These are phyloP conservation scores for Drosophila rhopaloa DNA, from an alignment of 1,140 invertebrate species.

Conservation along the genomic window DNA sequence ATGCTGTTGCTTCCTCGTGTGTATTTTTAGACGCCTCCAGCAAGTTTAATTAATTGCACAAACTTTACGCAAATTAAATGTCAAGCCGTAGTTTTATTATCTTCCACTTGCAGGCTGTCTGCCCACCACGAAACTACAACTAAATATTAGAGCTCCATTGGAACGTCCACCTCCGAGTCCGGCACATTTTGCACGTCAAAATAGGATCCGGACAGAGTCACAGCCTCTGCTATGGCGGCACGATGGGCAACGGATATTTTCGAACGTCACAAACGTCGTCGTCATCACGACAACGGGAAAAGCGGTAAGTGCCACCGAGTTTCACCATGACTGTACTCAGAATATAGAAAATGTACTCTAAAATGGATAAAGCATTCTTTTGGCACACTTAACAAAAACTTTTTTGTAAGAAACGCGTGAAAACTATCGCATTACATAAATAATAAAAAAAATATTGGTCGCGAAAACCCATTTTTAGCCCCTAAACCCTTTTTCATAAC, in stretches of 20 bases:
- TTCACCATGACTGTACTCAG: not conserved
- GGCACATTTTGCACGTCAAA: slow-evolving; percentile 80
- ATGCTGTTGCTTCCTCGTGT: slow-evolving; percentile 9
- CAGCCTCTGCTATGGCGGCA: slow-evolving; percentile 85
- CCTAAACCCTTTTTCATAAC: too few relatives aligned
- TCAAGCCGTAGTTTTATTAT: slow-evolving; percentile 45
- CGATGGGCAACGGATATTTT: slow-evolving; percentile 84
- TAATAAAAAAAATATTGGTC: too few relatives aligned
- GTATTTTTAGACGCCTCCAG: slow-evolving; percentile 8
- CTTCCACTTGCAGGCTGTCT: slow-evolving; percentile 48
- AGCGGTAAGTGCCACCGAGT: slow-evolving; percentile 74
- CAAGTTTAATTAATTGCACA: slow-evolving; percentile 60
- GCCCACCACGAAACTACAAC: not conserved
- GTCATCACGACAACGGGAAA: slow-evolving; percentile 71
- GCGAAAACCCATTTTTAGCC: too few relatives aligned
- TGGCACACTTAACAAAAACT: too few relatives aligned
- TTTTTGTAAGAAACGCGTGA: too few relatives aligned
- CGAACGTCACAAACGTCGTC: slow-evolving; percentile 83
- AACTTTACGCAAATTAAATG: slow-evolving; percentile 42
- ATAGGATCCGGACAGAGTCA: slow-evolving; percentile 85
- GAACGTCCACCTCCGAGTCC: slow-evolving; percentile 37
- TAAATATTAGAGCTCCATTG: slow-evolving; percentile 12
- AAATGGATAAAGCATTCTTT: too few relatives aligned
- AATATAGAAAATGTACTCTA: not conserved
- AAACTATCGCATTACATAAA: too few relatives aligned